Percentiles rank a stretch among this genome's conserved stretches.
Conservation (phyloP, 1,140 invertebrate species). For the Lanistes nyassanus region DNA sequence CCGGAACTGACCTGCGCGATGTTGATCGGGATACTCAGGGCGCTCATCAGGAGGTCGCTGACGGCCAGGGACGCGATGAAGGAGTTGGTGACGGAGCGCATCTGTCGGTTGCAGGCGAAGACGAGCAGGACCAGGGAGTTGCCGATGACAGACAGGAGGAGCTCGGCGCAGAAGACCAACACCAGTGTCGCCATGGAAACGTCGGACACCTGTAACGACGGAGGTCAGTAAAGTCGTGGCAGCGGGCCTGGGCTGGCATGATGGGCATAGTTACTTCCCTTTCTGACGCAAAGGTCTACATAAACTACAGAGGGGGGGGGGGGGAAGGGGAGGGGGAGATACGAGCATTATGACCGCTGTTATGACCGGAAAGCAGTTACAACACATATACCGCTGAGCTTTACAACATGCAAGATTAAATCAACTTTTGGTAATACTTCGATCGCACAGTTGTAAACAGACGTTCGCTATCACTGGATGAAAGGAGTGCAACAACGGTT, state of each 20-base stretch:
- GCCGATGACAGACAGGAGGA: constrained; percentile 41
- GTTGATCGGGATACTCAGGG: constrained; percentile 46
- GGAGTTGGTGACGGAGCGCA: constrained; percentile 53
- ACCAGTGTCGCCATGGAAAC: constrained; percentile 29
- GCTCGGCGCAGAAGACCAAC: constrained; percentile 40
- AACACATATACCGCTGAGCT: no score
- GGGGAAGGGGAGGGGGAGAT: neutral
- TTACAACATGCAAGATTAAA: no score
- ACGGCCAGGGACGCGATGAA: constrained; percentile 51
- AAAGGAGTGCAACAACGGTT: no score
- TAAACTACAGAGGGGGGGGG: neutral
- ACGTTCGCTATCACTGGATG: no score
- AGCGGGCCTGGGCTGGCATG: no score
- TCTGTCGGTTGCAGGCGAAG: constrained; percentile 40
- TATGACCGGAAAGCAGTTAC: no score
- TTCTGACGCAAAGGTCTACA: no score
- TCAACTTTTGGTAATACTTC: no score
- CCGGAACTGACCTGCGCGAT: constrained; percentile 28
- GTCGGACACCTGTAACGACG: neutral
- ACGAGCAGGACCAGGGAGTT: constrained; percentile 49
- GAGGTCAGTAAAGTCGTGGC: no score
- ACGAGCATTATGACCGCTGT: neutral
- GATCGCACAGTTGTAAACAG: no score
- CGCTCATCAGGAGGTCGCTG: constrained; percentile 45
- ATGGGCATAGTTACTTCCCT: no score